Conservation (phyloP, 2,888 invertebrate species). For the Mesoligia furuncula region DNA sequence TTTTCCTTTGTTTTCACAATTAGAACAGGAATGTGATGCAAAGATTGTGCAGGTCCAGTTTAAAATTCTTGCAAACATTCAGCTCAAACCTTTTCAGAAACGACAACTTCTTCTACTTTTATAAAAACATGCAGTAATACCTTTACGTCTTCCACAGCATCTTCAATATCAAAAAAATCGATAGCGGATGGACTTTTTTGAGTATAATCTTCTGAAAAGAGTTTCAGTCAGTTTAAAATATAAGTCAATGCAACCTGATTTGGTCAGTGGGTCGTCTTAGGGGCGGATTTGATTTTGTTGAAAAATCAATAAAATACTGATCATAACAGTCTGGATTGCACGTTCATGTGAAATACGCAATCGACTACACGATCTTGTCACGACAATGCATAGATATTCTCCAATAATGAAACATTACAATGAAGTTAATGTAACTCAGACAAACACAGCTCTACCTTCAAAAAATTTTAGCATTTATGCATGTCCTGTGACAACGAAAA, state of each 20-base stretch:
- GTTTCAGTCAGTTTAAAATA: constrained; percentile 6
- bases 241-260: background rate
- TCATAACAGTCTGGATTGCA: background rate
- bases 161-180: constrained; percentile 98
- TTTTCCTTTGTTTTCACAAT: background rate
- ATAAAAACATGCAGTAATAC: constrained; percentile 73
- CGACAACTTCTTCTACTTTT: constrained; percentile 6
- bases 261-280: too few relatives aligned
- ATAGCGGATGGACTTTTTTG: constrained; percentile 92
- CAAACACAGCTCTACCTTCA: background rate
- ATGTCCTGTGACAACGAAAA: background rate
- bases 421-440: background rate
- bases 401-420: background rate
- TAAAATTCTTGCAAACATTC: background rate
- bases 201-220: constrained; percentile 86
- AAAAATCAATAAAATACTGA: constrained; percentile 1
- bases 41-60: background rate
- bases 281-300: too few relatives aligned
- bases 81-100: constrained; percentile 15
- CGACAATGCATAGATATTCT: too few relatives aligned
- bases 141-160: constrained; percentile 95
- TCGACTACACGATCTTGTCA: background rate
- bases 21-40: background rate
- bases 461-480: background rate
- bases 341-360: constrained; percentile 4